phyloP scores from a whole-genome alignment of 2,888 invertebrate genomes.

The Oligia latruncula region DNA sequence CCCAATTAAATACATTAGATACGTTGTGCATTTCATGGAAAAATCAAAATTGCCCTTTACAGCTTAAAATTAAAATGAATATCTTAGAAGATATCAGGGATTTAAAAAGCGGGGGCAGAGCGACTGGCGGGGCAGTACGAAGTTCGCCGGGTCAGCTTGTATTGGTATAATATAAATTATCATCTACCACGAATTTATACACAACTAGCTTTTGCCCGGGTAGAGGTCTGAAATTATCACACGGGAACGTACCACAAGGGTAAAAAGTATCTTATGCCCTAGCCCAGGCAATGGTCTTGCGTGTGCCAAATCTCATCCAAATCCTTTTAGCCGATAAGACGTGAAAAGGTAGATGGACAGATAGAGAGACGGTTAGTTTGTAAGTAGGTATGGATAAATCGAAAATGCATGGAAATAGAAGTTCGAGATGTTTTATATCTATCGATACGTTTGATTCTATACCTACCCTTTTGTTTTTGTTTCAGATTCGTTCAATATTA shows the following conservation, averaged over 20 bases:
- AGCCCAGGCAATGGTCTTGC: neutral
- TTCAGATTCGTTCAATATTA: constrained; percentile 80
- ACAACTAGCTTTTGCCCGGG: neutral
- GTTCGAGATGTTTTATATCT: neutral
- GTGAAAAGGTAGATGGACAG: neutral
- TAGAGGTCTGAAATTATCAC: neutral
- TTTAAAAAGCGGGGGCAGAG: too few relatives aligned
- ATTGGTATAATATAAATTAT: neutral
- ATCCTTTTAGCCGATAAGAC: neutral
- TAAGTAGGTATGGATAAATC: neutral
- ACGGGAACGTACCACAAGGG: neutral
- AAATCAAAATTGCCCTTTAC: too few relatives aligned
- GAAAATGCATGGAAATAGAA: neutral
- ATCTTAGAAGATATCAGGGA: too few relatives aligned
- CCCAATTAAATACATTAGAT: too few relatives aligned
- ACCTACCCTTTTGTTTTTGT: constrained; percentile 52
- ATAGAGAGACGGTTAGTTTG: neutral
- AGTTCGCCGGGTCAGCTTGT: too few relatives aligned
- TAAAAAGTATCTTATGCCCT: neutral
- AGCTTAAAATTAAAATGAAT: too few relatives aligned
- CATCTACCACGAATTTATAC: neutral
- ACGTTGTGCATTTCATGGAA: too few relatives aligned
- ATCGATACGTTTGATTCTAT: neutral
- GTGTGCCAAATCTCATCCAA: neutral
- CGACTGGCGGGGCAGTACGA: too few relatives aligned